Conservation (phyloP, 1,140 invertebrate genomes). For the Apis mellifera region DNA sequence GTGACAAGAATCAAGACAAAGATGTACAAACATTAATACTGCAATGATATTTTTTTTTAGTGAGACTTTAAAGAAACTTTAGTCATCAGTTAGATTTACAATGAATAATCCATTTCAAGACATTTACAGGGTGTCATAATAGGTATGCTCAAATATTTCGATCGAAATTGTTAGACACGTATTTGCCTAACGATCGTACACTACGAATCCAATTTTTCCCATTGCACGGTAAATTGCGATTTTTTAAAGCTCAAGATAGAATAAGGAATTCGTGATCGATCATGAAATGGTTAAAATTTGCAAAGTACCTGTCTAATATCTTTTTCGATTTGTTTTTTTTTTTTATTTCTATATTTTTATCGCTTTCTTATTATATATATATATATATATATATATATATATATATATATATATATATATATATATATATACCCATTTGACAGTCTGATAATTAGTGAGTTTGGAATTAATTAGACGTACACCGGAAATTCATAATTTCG, state of each 20-base stretch:
- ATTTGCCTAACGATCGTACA: constrained; percentile 7
- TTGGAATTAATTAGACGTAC: background rate
- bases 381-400: too few species aligned
- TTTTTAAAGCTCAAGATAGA: constrained; percentile 30
- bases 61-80: constrained; percentile 54
- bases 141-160: constrained; percentile 59
- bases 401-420: too few species aligned
- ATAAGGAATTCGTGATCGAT: constrained; percentile 1
- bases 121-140: constrained; percentile 61
- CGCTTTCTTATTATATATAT: too few species aligned
- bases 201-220: constrained; percentile 9
- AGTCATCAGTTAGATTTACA: constrained; percentile 32
- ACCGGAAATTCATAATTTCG: background rate
- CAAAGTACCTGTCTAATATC: constrained; percentile 20
- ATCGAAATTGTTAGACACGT: constrained; percentile 8
- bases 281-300: constrained; percentile 17
- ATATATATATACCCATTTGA: constrained; percentile 20
- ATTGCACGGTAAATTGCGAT: background rate
- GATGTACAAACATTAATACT: background rate
- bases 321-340: background rate
- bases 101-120: constrained; percentile 49
- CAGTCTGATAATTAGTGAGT: constrained; percentile 1
- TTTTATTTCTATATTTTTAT: background rate
- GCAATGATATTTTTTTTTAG: constrained; percentile 20
- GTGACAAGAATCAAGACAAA: background rate